Percentiles rank a stretch among this genome's conserved stretches.
These are phyloP conservation scores for Drosophila paulistorum DNA, from an alignment of 1,140 invertebrate species.

Conservation along the genomic window DNA sequence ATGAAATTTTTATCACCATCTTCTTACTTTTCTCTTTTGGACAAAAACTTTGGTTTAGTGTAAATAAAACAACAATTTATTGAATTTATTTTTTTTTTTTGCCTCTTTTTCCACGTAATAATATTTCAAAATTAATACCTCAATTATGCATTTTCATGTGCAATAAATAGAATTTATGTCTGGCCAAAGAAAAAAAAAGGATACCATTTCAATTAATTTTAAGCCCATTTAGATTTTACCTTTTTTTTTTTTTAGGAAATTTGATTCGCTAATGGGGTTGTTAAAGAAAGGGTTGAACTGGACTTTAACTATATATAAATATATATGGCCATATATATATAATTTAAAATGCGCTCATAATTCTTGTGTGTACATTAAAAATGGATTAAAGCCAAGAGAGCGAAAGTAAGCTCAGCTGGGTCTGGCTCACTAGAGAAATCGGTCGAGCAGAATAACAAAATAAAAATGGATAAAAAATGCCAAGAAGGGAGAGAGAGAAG, in stretches of 20 bases:
- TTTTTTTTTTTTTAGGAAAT: constrained; percentile 39
- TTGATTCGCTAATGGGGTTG: constrained; percentile 48
- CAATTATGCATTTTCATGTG: constrained; percentile 68
- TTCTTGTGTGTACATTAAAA: constrained; percentile 33
- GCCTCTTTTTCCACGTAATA: not conserved
- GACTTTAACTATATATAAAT: not conserved
- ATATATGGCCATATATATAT: constrained; percentile 1
- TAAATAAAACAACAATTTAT: not conserved
- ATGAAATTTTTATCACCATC: not conserved
- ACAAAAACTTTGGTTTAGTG: constrained; percentile 11
- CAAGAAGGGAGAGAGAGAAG: not conserved
- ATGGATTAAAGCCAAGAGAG: constrained; percentile 38
- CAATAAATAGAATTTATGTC: constrained; percentile 41
- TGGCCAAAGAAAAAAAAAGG: constrained; percentile 18
- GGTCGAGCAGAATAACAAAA: constrained; percentile 26
- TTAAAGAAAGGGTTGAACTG: constrained; percentile 61
- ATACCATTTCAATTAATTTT: constrained; percentile 76
- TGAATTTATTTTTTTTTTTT: not conserved
- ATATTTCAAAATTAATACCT: constrained; percentile 22
- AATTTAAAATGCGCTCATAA: constrained; percentile 6
- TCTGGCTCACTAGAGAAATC: constrained; percentile 35
- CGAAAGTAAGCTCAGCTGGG: constrained; percentile 15
- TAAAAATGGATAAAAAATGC: not conserved
- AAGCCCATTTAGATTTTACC: constrained; percentile 52
- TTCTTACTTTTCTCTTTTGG: not conserved